phyloP scores from a whole-genome alignment of 2,113 vertebrate genomes.

The Columba janthina region DNA sequence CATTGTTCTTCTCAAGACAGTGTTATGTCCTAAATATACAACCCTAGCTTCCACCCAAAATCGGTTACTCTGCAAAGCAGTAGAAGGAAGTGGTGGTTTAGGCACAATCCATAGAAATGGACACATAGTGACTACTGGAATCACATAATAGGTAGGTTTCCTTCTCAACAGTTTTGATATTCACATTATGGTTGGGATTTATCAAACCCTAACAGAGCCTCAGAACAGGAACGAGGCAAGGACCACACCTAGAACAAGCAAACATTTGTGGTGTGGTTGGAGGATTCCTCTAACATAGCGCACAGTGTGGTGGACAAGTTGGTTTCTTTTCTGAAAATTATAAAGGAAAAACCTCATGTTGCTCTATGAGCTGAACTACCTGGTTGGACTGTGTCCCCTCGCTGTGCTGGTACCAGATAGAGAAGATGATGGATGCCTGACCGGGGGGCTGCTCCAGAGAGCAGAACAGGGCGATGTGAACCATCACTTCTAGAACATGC shows the following conservation, averaged over 20 bases:
- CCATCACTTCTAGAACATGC: background rate
- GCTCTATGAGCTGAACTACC: background rate
- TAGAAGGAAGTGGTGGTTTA: background rate
- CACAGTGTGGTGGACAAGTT: accelerated
- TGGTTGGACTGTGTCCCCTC: background rate
- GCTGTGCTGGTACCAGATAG: background rate
- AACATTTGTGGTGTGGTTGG: background rate
- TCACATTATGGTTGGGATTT: background rate
- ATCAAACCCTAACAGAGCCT: background rate
- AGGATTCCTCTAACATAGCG: background rate
- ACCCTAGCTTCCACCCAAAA: background rate
- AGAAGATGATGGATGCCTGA: background rate
- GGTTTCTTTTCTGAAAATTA: background rate
- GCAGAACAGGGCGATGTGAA: background rate
- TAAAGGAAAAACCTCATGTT: background rate
- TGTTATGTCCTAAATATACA: background rate
- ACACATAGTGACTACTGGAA: background rate
- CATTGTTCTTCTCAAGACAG: background rate
- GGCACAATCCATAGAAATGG: background rate
- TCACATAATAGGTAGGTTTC: accelerated
- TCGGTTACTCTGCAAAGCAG: background rate
- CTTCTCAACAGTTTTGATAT: background rate
- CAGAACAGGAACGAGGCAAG: background rate
- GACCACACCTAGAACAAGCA: accelerated
- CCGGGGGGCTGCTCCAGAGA: background rate